Evolutionary conservation across 2,888 invertebrate species (phyloP), one percentile per base, ranked within the genome.

Genomic region (Philaethria dido): DNA sequence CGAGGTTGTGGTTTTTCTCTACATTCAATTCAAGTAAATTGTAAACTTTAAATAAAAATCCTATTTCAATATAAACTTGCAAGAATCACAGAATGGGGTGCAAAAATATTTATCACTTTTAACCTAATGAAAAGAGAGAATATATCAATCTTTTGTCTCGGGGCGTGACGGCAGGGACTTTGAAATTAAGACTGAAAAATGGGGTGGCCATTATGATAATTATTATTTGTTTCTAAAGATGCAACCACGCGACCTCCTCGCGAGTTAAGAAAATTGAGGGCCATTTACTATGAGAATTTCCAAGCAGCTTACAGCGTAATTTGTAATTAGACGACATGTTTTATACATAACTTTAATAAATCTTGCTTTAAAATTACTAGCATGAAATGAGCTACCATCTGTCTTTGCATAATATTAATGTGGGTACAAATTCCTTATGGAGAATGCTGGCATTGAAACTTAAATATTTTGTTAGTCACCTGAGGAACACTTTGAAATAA

Each of bases 91-190:
- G 61, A 65, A 78, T 75, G 77, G 83, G 83, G 82, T 77, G 79
- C 39, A 62, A 60, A 66, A 70, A 68, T 73, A 88, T 88, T 85
- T 85, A 89, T 89, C 85, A 88, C 87, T 85, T 52, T 83, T 79
- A 82, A 86, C 75, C 80, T 84, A 88, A 89, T 89, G 85, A 88
- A 89, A 88, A 83, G 82, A 81, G 79, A 80, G 79, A 81, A 88
- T 86, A 85, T 88, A 89, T 89, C 89, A 88, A 89, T 89, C 88
- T 89, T 87, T 89, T 89, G 89, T 88, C 84, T 88, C 81, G 80
- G 76, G 78, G 69, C 76, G 77, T 78, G 80, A 78, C 78, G 75
- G 47, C 65, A 74, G 80, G 78, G 78, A 74, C 72, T 67, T 79
- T 78, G 80, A 85, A 88, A 87, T 88, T 88, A 90, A 87, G 85